Evolutionary conservation across 2,797 vertebrate genomes (phyloP), one percentile per base, ranked within the genome.

Genomic region (Sebastes steindachneri): DNA sequence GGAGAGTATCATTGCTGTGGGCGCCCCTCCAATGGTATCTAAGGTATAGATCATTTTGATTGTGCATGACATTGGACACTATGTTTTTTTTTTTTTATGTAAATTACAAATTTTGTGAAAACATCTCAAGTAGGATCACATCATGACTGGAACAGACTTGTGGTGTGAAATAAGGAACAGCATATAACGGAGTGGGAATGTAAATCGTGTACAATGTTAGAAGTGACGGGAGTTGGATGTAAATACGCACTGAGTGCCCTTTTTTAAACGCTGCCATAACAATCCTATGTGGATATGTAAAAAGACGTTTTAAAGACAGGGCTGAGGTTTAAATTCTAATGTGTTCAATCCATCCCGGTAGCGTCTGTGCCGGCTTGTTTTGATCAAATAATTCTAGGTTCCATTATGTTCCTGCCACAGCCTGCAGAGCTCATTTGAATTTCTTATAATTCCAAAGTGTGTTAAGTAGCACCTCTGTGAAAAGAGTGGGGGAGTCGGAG

Each of bases 311-410:
- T 75, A 86, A 93, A 90, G 82, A 84, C 84, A 81, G 78, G 66
- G n/a, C 75, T 59, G 86, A 80, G 86, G 88, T 91, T 93, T 93
- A 90, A 85, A 89, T 92, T 90, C 86, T 90, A 91, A 94, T 91
- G 93, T 89, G 88, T 91, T 92, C 77, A 77, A 91, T 91, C 88
- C 88, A 87, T 90, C 85, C 85, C 35, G 89, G 79, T 86, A 72
- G 89, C 45, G 66, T 81, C 63, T 51, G 76, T 57, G 84, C 31
- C 68, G 58, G 76, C 90, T 91, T 95, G 94, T 93, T 95, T 94
- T 96, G 95, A 96, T 95, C 94, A 94, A 95, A 95, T 95, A 96
- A 96, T 96, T 96, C 88, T 86, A 94, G 93, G 95, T 93, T 96
- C 79, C 88, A 95, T 96, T 96, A 95, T 96, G 92, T 80, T 86